These are phyloP conservation scores for Chiloscyllium punctatum DNA, from an alignment of 2,797 vertebrate species.

Conservation along the genomic window DNA sequence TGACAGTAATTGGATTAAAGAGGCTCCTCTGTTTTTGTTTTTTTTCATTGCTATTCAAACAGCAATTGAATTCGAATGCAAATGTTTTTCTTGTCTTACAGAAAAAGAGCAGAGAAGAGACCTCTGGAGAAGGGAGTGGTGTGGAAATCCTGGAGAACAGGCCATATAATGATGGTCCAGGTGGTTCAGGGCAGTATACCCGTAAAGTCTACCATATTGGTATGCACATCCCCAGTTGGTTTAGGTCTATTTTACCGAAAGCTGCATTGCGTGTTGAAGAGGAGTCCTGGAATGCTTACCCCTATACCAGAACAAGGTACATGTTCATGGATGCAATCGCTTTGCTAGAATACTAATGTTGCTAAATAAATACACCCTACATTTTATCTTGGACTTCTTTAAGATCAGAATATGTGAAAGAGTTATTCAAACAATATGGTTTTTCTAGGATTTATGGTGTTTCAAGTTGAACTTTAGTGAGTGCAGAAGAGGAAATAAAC, in stretches of 20 bases:
- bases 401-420: background rate
- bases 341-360: background rate
- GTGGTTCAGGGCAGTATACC: constrained; percentile 88
- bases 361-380: background rate
- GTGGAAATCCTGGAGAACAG: constrained; percentile 96
- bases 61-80: background rate
- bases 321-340: background rate
- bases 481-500: background rate
- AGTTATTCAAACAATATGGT: background rate
- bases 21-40: background rate
- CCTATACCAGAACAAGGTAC: constrained; percentile 87
- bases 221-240: constrained; percentile 98
- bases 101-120: constrained; percentile 99
- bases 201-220: constrained; percentile 98
- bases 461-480: background rate
- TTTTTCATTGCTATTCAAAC: background rate
- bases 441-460: background rate
- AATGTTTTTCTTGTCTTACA: constrained; percentile 48
- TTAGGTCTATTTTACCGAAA: constrained; percentile 90
- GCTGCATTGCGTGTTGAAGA: constrained; percentile 86
- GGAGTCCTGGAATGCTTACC: constrained; percentile 92
- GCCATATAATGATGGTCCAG: constrained; percentile 87
- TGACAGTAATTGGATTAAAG: background rate
- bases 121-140: constrained; percentile 87
- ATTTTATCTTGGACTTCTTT: background rate